phyloP scores from a whole-genome alignment of 1,140 invertebrate species.

The Cherax destructor region DNA sequence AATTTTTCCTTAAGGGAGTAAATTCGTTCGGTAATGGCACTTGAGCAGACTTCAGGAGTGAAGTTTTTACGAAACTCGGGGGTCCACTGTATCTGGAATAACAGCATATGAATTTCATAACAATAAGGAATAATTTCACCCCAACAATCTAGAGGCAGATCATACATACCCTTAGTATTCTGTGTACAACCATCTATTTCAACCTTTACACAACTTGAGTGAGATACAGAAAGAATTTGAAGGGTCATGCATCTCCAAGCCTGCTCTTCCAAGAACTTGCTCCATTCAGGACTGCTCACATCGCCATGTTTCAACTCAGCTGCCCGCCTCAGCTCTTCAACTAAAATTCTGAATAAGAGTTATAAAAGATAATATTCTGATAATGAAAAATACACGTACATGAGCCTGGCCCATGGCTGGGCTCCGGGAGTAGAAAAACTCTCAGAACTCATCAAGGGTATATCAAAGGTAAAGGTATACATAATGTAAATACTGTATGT shows the following conservation, averaged over 20 bases:
- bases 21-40: no score
- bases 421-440: no score
- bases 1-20: no score
- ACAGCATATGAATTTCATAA: no score
- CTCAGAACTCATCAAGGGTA: no score
- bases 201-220: slow-evolving; percentile 10
- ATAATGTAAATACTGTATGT: no score
- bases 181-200: slow-evolving; percentile 35
- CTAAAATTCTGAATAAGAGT: slow-evolving; percentile 13
- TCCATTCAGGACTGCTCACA: slow-evolving; percentile 1
- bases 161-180: slow-evolving; percentile 27
- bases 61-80: no score
- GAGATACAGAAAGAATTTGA: slow-evolving; percentile 12
- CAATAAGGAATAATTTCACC: no score
- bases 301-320: slow-evolving; percentile 20
- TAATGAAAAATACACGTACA: not conserved
- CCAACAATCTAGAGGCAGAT: not conserved
- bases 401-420: not conserved
- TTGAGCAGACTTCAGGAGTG: no score
- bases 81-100: no score
- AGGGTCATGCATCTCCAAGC: slow-evolving; percentile 27
- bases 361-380: not conserved
- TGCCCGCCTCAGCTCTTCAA: slow-evolving; percentile 25
- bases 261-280: slow-evolving; percentile 30
- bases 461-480: no score